These are phyloP conservation scores for Sacculina carcini DNA, from an alignment of 2,888 invertebrate species.

Conservation along the genomic window DNA sequence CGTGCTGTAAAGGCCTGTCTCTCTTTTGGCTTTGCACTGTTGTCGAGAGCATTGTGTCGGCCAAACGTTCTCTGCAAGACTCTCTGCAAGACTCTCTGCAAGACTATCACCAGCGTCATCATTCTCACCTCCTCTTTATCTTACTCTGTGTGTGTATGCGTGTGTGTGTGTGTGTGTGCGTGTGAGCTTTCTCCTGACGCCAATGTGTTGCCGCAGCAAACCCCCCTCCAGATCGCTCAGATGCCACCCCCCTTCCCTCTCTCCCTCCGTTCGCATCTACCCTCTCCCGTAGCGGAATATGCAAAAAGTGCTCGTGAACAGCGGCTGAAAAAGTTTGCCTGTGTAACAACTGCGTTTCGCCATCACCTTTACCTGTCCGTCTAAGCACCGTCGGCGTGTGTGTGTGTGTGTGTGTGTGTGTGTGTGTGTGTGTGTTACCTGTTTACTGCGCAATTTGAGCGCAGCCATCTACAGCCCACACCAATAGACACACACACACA, in stretches of 20 bases:
- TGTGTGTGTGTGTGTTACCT: not conserved
- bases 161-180: conserved; percentile 6
- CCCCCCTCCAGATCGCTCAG: not conserved
- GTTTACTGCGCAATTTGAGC: no score
- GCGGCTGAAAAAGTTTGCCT: no score
- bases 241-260: not conserved
- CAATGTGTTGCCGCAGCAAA: not conserved
- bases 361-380: not conserved
- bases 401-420: conserved; percentile 3
- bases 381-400: not conserved
- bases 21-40: not conserved
- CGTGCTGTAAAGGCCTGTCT: not conserved
- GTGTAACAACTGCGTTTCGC: no score
- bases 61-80: not conserved
- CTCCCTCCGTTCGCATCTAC: not conserved
- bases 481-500: no score
- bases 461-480: no score
- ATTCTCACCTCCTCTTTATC: not conserved
- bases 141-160: conserved; percentile 4
- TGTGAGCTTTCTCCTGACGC: not conserved
- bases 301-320: no score
- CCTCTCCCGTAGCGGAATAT: not conserved
- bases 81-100: not conserved
- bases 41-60: not conserved
- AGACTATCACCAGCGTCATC: no score